Percentiles rank a stretch among this genome's conserved stretches.
Conservation (phyloP, 1,140 invertebrate species). For the Galleria mellonella region DNA sequence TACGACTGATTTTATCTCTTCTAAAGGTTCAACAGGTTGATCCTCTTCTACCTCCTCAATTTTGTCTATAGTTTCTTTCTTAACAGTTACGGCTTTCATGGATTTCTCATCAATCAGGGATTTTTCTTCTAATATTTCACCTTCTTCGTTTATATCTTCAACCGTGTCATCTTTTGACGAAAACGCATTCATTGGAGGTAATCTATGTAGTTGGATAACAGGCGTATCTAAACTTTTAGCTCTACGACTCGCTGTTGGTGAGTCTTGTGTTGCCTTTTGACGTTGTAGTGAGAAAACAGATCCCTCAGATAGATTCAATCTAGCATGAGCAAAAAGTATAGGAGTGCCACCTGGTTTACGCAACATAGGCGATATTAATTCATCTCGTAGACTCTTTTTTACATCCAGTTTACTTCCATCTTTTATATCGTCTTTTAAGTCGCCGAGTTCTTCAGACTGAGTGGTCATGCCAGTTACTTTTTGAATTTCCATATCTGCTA, state of each 20-base stretch:
- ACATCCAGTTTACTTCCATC: slow-evolving; percentile 43
- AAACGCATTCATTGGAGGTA: slow-evolving; percentile 89
- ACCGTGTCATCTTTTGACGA: slow-evolving; percentile 92
- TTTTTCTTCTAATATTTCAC: slow-evolving; percentile 78
- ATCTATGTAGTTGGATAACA: slow-evolving; percentile 83
- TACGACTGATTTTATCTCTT: slow-evolving; percentile 61
- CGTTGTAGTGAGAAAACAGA: slow-evolving; percentile 84
- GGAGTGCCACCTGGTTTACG: slow-evolving; percentile 83
- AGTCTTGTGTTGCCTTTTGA: slow-evolving; percentile 82
- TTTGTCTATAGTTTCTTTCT: slow-evolving; percentile 66
- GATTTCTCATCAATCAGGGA: slow-evolving; percentile 63
- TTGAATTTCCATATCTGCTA: slow-evolving; percentile 69
- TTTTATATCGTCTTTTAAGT: slow-evolving; percentile 37
- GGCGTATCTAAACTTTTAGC: slow-evolving; percentile 89
- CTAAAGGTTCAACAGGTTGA: slow-evolving; percentile 30
- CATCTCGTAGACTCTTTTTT: slow-evolving; percentile 66
- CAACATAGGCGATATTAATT: slow-evolving; percentile 76
- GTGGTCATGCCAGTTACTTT: slow-evolving; percentile 54
- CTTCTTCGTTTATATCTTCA: slow-evolving; percentile 79
- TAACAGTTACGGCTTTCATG: slow-evolving; percentile 21
- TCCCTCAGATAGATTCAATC: slow-evolving; percentile 87
- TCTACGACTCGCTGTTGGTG: slow-evolving; percentile 82
- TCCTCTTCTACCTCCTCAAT: slow-evolving; percentile 75
- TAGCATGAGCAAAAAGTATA: slow-evolving; percentile 84
- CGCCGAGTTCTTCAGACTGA: slow-evolving; percentile 46